A percentile compares a stretch with the other conserved stretches of the same genome.
Conservation (phyloP, 2,797 vertebrate genomes). For the Balearica regulorum region DNA sequence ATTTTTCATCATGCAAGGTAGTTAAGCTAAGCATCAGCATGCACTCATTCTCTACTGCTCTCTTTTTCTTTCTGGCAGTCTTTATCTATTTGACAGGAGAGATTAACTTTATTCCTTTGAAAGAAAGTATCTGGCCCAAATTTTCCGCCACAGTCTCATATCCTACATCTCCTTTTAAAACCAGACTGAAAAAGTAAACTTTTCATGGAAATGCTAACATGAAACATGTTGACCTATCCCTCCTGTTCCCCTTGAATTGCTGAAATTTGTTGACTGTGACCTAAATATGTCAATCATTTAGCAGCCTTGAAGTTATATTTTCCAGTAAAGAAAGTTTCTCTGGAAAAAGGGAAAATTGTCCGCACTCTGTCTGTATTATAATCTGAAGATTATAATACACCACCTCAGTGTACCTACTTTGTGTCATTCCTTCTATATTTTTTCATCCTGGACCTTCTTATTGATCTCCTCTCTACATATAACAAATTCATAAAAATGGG, state of each 20-base stretch:
- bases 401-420: background rate
- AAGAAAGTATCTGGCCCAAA: background rate
- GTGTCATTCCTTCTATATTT: background rate
- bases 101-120: background rate
- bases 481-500: background rate
- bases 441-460: background rate
- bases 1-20: constrained; percentile 25
- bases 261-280: constrained; percentile 28
- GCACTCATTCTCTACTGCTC: background rate
- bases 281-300: constrained; percentile 7
- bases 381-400: background rate
- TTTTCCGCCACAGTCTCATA: background rate
- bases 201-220: background rate
- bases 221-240: background rate
- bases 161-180: background rate
- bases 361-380: background rate
- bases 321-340: background rate
- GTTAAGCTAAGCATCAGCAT: background rate
- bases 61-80: constrained; percentile 9
- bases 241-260: background rate
- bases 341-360: background rate
- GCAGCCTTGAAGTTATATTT: background rate
- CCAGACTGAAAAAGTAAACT: background rate
- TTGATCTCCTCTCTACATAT: background rate
- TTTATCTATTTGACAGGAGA: background rate